These are phyloP conservation scores for Dicrurus megarhynchus DNA, from an alignment of 2,113 vertebrate species.

Conservation along the genomic window DNA sequence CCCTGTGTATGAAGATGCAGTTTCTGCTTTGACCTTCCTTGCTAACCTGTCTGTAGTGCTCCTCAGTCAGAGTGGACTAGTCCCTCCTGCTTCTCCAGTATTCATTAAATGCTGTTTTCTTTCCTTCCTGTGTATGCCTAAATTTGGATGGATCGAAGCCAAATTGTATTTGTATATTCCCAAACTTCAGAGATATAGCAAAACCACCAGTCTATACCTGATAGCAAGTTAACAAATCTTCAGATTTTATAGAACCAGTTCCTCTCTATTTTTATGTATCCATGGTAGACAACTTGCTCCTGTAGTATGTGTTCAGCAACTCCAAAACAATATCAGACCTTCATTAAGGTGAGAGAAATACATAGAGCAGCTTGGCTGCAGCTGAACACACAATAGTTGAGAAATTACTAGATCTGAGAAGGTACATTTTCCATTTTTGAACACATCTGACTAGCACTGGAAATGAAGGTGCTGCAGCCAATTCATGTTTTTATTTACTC, in stretches of 20 bases:
- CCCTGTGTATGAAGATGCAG: background rate
- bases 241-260: background rate
- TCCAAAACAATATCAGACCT: background rate
- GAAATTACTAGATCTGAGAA: background rate
- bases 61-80: background rate
- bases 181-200: background rate
- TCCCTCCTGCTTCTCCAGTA: background rate
- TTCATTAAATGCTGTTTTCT: background rate
- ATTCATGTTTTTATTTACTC: background rate
- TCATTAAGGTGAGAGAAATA: background rate
- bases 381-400: background rate
- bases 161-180: background rate
- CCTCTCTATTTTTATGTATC: background rate
- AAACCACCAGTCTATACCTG: fast-evolving
- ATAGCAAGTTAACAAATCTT: background rate
- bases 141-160: background rate
- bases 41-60: background rate
- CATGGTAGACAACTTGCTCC: background rate
- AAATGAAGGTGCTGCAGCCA: background rate
- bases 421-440: background rate
- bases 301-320: background rate
- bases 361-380: background rate
- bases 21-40: background rate
- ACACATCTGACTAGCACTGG: background rate
- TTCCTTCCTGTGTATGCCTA: background rate